These are phyloP conservation scores for Eueides isabella DNA, from an alignment of 1,140 invertebrate genomes.

Conservation along the genomic window DNA sequence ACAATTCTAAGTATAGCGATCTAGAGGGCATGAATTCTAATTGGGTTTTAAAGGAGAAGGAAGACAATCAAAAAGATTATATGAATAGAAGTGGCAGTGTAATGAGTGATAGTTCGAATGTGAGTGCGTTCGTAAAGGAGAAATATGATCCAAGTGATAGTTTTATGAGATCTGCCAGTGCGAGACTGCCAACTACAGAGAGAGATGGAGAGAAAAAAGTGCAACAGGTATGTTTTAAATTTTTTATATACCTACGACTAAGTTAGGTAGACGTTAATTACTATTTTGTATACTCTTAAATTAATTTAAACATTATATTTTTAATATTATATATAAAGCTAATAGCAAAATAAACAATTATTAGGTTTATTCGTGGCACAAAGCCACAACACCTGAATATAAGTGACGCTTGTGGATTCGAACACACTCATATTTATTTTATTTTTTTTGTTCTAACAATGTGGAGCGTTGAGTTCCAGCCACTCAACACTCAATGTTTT, in stretches of 20 bases:
- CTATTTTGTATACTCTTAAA: background rate
- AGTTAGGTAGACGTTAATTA: background rate
- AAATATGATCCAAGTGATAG: constrained; percentile 65
- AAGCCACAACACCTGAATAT: too few relatives aligned
- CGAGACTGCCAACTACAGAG: constrained; percentile 85
- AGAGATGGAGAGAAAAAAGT: constrained; percentile 87
- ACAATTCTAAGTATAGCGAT: constrained; percentile 69
- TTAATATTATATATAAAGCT: too few relatives aligned
- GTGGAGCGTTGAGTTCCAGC: too few relatives aligned
- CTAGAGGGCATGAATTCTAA: constrained; percentile 75
- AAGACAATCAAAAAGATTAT: constrained; percentile 70
- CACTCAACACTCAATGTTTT: too few relatives aligned
- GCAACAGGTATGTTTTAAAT: constrained; percentile 68
- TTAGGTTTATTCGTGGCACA: too few relatives aligned
- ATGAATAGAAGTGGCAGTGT: constrained; percentile 79
- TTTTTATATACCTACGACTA: background rate
- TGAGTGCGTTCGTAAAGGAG: constrained; percentile 69
- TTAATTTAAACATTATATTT: background rate
- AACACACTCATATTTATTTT: too few relatives aligned
- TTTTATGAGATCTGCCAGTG: constrained; percentile 89
- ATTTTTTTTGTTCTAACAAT: too few relatives aligned
- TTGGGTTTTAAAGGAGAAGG: constrained; percentile 79
- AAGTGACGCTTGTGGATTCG: too few relatives aligned
- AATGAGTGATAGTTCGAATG: constrained; percentile 78
- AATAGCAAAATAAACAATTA: too few relatives aligned